phyloP scores from a whole-genome alignment of 2,797 vertebrate genomes.

The Phylloscopus collybita region DNA sequence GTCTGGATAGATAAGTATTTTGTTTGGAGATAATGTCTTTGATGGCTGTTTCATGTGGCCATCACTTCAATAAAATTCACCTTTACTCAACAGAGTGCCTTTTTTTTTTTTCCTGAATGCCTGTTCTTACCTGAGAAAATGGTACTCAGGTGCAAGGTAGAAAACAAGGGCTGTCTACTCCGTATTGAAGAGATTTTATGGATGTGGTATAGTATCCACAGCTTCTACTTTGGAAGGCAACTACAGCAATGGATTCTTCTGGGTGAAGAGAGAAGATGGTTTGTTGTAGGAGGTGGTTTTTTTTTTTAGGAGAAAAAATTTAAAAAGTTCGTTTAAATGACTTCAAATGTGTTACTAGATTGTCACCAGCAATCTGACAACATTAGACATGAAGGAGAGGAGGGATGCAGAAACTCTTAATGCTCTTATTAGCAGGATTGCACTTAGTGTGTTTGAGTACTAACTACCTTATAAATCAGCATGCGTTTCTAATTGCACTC shows the following conservation, averaged over 20 bases:
- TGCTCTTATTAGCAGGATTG: neutral
- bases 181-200: neutral
- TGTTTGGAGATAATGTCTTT: neutral
- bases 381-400: neutral
- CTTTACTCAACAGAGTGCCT: neutral
- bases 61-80: conserved; percentile 45
- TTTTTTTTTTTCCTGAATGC: neutral
- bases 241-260: neutral
- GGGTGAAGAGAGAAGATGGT: neutral
- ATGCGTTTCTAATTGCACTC: neutral
- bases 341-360: neutral
- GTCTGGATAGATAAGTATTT: neutral
- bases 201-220: neutral
- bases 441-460: neutral
- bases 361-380: neutral
- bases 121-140: neutral
- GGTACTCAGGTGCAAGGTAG: neutral
- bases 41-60: neutral
- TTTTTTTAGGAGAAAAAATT: neutral
- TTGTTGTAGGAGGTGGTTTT: neutral
- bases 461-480: neutral
- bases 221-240: neutral
- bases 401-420: neutral
- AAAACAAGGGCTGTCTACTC: neutral
- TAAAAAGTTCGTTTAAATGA: neutral